Base-by-base conservation (phyloP, 2,888 invertebrate genomes). In the Ophion ventricosus region DNA sequence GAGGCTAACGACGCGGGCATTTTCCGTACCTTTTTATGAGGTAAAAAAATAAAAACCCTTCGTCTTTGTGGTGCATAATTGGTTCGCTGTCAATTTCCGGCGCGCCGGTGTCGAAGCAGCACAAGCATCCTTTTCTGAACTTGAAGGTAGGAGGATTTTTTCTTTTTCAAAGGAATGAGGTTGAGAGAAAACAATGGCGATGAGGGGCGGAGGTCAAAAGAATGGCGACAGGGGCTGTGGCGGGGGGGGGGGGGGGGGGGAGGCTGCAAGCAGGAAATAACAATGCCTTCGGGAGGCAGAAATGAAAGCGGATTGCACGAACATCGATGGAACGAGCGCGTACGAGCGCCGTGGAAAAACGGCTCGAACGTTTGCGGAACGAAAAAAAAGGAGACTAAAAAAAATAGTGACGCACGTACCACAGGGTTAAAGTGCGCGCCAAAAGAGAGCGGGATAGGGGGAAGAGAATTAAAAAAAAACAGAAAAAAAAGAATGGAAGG, bases 251-350 rank as follows among this genome's bases (percentile, higher is more conserved):
- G 35, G 66, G 74, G 43, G 20, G 61, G 35, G 66, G 67, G 54
- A 49, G n/a, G n/a, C n/a, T n/a, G n/a, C n/a, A n/a, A n/a, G n/a
- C n/a, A n/a, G 77, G 43, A 78, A 78, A 75, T 75, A 76, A 80
- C 59, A 77, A 82, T 63, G 75, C 69, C 66, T 69, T 79, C 63
- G 20, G 49, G 59, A 57, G 54, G 8, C 56, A 66, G 67, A 57
- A 61, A 74, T 66, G 59, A 70, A 35, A 29, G 43, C 66, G 83
- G 64, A 80, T 83, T 64, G 75, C 40, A 70, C 75, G 79, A 83
- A 76, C 75, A 80, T 83, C 59, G 79, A 80, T 83, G 75, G n/a
- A 72, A 72, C 79, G 43, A 43, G 64, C 79, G 70, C 79, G 70
- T 83, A 80, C 70, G 70, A 72, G 40, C 35, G 17, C 57, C 75